Conservation (phyloP, 2,888 invertebrate species). For the Erynnis tages region DNA sequence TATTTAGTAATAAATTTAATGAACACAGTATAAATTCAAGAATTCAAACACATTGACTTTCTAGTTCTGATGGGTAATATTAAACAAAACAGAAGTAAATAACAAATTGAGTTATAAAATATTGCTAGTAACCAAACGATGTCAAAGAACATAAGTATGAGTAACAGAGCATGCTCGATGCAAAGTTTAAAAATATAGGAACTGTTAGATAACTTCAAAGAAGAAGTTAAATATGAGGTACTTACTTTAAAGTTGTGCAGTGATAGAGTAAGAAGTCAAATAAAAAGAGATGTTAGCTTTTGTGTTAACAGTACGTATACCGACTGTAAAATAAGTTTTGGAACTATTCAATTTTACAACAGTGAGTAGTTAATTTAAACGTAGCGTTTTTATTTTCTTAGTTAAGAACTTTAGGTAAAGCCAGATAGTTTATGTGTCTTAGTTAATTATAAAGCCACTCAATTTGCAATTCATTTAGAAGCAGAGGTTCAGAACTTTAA, state of each 20-base stretch:
- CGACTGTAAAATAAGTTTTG: constrained; percentile 4
- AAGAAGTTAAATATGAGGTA: constrained; percentile 24
- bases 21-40: too few species aligned
- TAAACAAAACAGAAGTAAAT: background rate
- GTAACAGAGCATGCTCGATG: constrained; percentile 3
- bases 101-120: background rate
- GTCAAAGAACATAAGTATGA: constrained; percentile 7
- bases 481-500: too few species aligned
- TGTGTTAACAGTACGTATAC: constrained; percentile 6
- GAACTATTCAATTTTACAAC: background rate
- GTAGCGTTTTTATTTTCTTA: too few species aligned
- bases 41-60: too few species aligned
- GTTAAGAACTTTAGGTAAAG: too few species aligned
- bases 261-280: constrained; percentile 13
- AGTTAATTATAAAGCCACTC: too few species aligned
- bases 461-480: too few species aligned
- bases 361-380: too few species aligned
- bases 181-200: constrained; percentile 24
- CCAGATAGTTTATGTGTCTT: too few species aligned
- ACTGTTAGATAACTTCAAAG: constrained; percentile 23
- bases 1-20: too few species aligned
- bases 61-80: too few species aligned
- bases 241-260: constrained; percentile 16
- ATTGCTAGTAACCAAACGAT: background rate
- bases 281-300: constrained; percentile 11